Conservation (phyloP, 2,797 vertebrate species). For the Peromyscus nudipes region DNA sequence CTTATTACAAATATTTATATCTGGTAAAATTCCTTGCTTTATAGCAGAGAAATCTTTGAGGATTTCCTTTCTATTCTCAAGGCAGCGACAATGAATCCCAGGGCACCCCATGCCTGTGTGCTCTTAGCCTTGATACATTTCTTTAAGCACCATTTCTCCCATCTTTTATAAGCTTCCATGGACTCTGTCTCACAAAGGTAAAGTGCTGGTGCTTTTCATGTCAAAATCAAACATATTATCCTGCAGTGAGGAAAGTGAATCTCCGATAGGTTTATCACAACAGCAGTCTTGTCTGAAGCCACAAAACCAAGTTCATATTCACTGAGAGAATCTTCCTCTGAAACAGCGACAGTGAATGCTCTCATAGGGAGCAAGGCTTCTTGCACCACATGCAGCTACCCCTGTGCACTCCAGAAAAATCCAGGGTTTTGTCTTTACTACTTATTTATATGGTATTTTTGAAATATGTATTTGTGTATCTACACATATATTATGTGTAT, state of each 20-base stretch:
- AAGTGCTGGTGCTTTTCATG: background rate
- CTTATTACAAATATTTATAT: background rate
- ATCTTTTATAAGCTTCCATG: background rate
- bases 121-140: background rate
- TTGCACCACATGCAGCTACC: background rate
- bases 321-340: background rate
- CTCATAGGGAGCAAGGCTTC: background rate
- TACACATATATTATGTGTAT: background rate
- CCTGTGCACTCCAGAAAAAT: background rate
- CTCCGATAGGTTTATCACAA: background rate
- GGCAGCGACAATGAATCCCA: background rate
- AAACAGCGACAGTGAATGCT: background rate
- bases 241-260: constrained; percentile 1
- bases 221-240: background rate
- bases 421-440: background rate
- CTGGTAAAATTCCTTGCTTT: background rate
- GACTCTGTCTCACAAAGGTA: background rate
- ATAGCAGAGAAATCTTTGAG: background rate
- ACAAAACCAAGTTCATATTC: background rate
- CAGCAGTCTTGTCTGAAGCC: background rate
- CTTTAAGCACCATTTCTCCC: background rate
- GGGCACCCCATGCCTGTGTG: background rate
- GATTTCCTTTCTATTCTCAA: background rate
- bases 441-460: background rate
- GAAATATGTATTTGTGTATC: background rate